A percentile compares a stretch with the other conserved stretches of the same genome.
Conservation (phyloP, 2,113 vertebrate genomes). For the Macquaria australasica region DNA sequence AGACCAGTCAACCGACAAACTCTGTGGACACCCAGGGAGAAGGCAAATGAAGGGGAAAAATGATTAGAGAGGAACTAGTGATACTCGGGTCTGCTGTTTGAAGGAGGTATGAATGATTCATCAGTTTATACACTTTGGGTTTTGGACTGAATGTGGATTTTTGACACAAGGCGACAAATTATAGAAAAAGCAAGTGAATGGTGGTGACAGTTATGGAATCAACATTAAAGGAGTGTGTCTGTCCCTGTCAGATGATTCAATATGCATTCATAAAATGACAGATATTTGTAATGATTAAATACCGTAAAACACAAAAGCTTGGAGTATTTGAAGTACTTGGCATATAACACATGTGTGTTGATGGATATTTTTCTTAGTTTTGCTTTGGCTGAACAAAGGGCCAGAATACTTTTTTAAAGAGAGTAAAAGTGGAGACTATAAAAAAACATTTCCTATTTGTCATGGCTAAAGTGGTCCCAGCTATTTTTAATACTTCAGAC, state of each 20-base stretch:
- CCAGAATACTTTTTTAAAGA: background rate
- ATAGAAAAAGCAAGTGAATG: background rate
- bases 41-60: conserved; percentile 27
- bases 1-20: conserved; percentile 87
- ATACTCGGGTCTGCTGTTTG: conserved; percentile 9
- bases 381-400: background rate
- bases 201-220: background rate
- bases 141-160: conserved; percentile 5
- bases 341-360: background rate
- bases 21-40: conserved; percentile 78
- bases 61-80: conserved; percentile 42
- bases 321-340: background rate
- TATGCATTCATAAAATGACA: background rate
- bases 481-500: conserved; percentile 20
- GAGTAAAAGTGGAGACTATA: background rate
- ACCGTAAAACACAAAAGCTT: background rate
- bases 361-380: background rate
- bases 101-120: conserved; percentile 25
- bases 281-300: background rate
- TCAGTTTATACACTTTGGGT: background rate
- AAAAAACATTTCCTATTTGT: background rate
- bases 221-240: background rate
- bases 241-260: background rate
- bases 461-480: background rate
- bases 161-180: background rate